Evolutionary conservation across 2,888 invertebrate species (phyloP).

Genomic region (Zygothrica quintamaculata): DNA sequence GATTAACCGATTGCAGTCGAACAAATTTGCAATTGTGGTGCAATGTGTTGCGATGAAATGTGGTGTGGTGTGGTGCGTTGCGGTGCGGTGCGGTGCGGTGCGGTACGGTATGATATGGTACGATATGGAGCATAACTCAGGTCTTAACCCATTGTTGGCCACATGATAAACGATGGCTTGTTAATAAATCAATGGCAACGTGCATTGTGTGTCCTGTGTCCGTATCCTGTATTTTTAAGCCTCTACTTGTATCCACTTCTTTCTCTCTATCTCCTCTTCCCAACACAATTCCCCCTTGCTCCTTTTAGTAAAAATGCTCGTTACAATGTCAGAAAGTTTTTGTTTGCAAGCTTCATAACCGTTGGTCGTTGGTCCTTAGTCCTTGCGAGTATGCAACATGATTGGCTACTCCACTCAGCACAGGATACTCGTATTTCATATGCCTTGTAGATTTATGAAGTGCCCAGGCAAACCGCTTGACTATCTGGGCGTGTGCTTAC

Average conservation of each 20-base stretch:
- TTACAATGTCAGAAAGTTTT: slow-evolving; percentile 62
- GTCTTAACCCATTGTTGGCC: slow-evolving; percentile 71
- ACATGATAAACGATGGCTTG: slow-evolving; percentile 76
- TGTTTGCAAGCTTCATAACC: slow-evolving; percentile 36
- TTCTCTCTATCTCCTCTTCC: too few relatives aligned
- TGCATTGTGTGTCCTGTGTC: slow-evolving; percentile 44
- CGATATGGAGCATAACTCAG: slow-evolving; percentile 37
- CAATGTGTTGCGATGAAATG: slow-evolving; percentile 1
- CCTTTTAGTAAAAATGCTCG: slow-evolving; percentile 31
- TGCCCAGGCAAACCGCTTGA: slow-evolving; percentile 52
- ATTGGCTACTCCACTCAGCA: slow-evolving; percentile 68
- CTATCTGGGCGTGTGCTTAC: slow-evolving; percentile 35
- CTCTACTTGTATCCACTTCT: too few relatives aligned
- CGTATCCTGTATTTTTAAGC: slow-evolving; percentile 24
- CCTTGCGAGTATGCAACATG: slow-evolving; percentile 63
- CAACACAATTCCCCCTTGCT: too few relatives aligned
- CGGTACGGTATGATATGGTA: slow-evolving; percentile 1
- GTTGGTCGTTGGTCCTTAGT: slow-evolving; percentile 9
- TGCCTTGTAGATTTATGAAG: slow-evolving; percentile 78
- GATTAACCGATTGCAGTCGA: slow-evolving; percentile 46
- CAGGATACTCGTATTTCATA: slow-evolving; percentile 78
- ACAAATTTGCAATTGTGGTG: slow-evolving; percentile 58
- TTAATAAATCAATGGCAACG: slow-evolving; percentile 74
- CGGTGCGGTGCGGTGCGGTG: slow-evolving; percentile 1
- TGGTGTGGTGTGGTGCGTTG: slow-evolving; percentile 16